Percentiles rank a stretch among this genome's conserved stretches.
Conservation (phyloP, 2,113 vertebrate species). For the Cyprinodon variegatus region DNA sequence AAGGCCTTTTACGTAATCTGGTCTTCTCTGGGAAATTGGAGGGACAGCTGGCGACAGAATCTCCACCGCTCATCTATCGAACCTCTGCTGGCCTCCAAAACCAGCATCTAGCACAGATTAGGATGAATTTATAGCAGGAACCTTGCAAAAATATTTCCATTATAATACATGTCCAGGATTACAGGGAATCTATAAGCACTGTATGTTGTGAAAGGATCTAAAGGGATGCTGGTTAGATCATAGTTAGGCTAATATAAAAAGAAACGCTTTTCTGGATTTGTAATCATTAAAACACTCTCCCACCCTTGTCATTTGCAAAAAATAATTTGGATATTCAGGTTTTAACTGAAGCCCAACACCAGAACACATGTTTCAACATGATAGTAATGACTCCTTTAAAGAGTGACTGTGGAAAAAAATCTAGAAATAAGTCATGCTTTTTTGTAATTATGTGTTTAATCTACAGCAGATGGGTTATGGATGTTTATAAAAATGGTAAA, state of each 20-base stretch:
- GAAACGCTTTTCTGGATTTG: neutral
- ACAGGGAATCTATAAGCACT: neutral
- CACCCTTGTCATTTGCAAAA: neutral
- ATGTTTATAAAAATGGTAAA: too few species aligned
- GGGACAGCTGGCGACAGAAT: constrained; percentile 78
- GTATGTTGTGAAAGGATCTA: neutral
- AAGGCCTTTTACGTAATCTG: constrained; percentile 79
- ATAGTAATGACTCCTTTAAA: too few species aligned
- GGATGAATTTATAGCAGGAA: neutral
- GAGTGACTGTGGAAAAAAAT: too few species aligned
- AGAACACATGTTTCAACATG: too few species aligned
- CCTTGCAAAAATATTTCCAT: neutral
- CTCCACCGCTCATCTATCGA: constrained; percentile 59
- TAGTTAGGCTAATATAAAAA: neutral
- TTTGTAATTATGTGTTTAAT: too few species aligned
- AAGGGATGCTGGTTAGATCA: neutral
- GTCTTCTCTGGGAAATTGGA: constrained; percentile 77
- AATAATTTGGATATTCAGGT: too few species aligned
- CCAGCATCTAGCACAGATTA: constrained; percentile 55
- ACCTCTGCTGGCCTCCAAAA: constrained; percentile 54
- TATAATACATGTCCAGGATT: neutral
- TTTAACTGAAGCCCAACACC: too few species aligned
- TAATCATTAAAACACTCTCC: neutral
- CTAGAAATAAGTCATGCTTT: too few species aligned
- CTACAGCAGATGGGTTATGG: too few species aligned